Evolutionary conservation across 2,888 invertebrate species (phyloP).

Genomic region (Congeria kusceri): DNA sequence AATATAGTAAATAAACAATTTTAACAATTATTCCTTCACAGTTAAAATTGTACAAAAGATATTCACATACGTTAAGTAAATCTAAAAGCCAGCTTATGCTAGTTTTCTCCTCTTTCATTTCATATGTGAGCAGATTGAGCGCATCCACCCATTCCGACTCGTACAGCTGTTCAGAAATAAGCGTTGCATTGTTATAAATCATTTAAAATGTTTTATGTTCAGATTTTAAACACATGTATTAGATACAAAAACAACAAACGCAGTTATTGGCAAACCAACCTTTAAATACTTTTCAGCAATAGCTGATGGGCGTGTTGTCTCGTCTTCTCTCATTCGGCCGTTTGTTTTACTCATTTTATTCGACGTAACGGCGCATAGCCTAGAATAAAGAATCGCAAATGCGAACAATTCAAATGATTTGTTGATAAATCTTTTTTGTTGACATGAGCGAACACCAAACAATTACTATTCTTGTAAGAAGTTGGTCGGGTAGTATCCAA

Average conservation of each 20-base stretch:
- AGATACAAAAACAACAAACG: neutral
- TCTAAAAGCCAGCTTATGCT: conserved; percentile 43
- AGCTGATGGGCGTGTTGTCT: conserved; percentile 27
- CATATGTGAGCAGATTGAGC: conserved; percentile 44
- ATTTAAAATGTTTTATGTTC: too few species aligned
- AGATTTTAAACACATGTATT: too few species aligned
- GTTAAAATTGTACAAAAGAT: too few species aligned
- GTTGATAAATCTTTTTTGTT: too few species aligned
- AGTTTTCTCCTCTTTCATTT: conserved; percentile 35
- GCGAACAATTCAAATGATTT: neutral
- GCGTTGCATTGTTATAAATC: too few species aligned
- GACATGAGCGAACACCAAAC: too few species aligned
- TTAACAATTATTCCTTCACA: too few species aligned
- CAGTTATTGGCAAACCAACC: too few species aligned
- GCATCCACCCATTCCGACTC: conserved; percentile 57
- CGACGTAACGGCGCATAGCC: conserved; percentile 32
- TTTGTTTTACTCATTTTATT: conserved; percentile 24
- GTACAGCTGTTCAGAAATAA: neutral
- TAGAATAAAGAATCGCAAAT: conserved; percentile 6
- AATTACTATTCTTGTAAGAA: too few species aligned
- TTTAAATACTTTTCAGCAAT: conserved; percentile 50
- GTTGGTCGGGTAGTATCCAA: neutral
- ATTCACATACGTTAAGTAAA: conserved; percentile 18
- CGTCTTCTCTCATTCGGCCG: conserved; percentile 3
- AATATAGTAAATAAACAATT: too few species aligned